Evolutionary conservation across 2,113 vertebrate genomes (phyloP), one percentile per base, ranked within the genome.

Genomic region (Dryoscopus gambensis): DNA sequence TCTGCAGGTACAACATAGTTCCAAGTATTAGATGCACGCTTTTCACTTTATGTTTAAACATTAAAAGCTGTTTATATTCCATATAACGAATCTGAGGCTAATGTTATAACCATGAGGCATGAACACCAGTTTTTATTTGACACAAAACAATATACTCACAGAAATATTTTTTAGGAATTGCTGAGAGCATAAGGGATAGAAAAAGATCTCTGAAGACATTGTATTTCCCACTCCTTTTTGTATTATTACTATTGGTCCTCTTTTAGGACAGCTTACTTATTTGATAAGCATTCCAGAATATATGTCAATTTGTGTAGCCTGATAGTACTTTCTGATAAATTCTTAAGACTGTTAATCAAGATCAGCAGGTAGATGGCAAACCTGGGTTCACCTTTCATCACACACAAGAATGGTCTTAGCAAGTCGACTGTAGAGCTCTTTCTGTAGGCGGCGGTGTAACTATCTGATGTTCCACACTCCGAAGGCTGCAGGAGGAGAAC

Each of bases 391-490:
- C 19, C 30, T 75, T 30, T 39, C 8, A 11, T 64, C 16, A 14
- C 0, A 4, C 20, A 6, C 11, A 10, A 11, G 65, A 87, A 49
- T 0, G 3, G n/a, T 46, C 17, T 68, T 27, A 70, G 42, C n/a
- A 37, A 25, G 53, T 37, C 31, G 49, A 2, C 33, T 40, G 14
- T 7, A 30, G 31, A 65, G 33, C 59, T 42, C 44, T 30, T 87
- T 47, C 47, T 62, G 56, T 30, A 70, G 69, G 16, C 0, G 0
- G 5, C 0, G 0, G 11, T 28, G n/a, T 24, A 28, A 17, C 17
- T 81, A 0, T 8, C 10, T 3, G 5, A 5, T 11, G 11, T 16
- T 35, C 31, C 1, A 2, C 33, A 16, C 56, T 86, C 84, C 1
- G 0, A 1, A 39, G n/a, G 15, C 33, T 0, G 5, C 19, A 0